Conservation (phyloP, 35 echinoderm and acorn worm genomes). For the Holothuria glaberrima region DNA sequence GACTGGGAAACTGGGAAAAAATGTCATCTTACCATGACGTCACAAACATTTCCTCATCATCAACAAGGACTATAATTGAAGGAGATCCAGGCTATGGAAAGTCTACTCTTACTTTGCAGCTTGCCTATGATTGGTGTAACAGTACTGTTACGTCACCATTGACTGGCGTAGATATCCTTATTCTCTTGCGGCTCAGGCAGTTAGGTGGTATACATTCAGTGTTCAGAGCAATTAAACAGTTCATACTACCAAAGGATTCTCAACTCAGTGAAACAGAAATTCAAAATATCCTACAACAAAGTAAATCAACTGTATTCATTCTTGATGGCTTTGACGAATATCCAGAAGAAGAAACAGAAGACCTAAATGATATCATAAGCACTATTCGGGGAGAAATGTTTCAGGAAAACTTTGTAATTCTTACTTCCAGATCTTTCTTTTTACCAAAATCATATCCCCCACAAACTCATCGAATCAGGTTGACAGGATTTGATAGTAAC, state of each 20-base stretch:
- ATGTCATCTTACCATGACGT: neutral
- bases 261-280: neutral
- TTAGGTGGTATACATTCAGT: neutral
- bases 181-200: neutral
- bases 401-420: neutral
- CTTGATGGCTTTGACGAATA: conserved; percentile 26
- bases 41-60: neutral
- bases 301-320: neutral
- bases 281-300: neutral
- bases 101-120: neutral
- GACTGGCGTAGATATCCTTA: neutral
- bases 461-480: neutral
- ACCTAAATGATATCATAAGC: neutral
- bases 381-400: conserved; percentile 6
- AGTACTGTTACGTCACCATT: neutral
- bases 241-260: neutral
- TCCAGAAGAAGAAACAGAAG: neutral
- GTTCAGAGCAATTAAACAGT: neutral
- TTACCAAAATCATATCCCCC: neutral
- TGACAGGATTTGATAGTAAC: neutral
- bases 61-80: neutral
- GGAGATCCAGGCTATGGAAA: conserved; percentile 21
- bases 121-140: conserved; percentile 9
- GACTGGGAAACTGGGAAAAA: neutral
- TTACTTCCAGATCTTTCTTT: neutral